Conservation (phyloP, 2,888 invertebrate genomes). For the Argyresthia goedartella region DNA sequence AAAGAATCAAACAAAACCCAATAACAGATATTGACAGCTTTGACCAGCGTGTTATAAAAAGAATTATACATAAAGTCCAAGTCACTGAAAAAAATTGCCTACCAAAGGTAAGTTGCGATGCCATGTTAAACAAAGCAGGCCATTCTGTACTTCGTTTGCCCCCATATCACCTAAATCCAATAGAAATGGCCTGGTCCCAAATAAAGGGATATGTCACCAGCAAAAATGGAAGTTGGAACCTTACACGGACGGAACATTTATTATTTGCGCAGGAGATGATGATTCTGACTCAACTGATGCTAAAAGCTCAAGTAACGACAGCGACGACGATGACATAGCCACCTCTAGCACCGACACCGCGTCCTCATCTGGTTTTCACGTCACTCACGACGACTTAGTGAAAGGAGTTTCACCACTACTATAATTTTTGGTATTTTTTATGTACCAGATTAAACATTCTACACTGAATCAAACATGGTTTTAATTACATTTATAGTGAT, state of each 20-base stretch:
- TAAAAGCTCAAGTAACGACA: background rate
- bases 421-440: too few relatives aligned
- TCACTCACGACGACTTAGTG: too few relatives aligned
- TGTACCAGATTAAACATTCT: too few relatives aligned
- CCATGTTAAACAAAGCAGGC: slow-evolving; percentile 11
- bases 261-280: background rate
- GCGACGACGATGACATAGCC: too few relatives aligned
- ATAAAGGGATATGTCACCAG: slow-evolving; percentile 2
- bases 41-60: slow-evolving; percentile 6
- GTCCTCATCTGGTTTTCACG: too few relatives aligned
- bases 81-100: slow-evolving; percentile 9
- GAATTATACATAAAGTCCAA: slow-evolving; percentile 9
- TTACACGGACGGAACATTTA: background rate
- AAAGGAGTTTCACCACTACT: too few relatives aligned
- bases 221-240: slow-evolving; percentile 1
- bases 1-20: slow-evolving; percentile 2
- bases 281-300: background rate
- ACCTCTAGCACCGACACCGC: too few relatives aligned
- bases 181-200: slow-evolving; percentile 5
- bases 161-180: slow-evolving; percentile 15
- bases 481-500: too few relatives aligned
- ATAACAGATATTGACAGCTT: slow-evolving; percentile 4
- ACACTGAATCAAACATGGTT: too few relatives aligned
- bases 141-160: background rate
- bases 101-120: slow-evolving; percentile 10